Evolutionary conservation across 2,797 vertebrate genomes (phyloP).

Genomic region (Nothura maculosa): DNA sequence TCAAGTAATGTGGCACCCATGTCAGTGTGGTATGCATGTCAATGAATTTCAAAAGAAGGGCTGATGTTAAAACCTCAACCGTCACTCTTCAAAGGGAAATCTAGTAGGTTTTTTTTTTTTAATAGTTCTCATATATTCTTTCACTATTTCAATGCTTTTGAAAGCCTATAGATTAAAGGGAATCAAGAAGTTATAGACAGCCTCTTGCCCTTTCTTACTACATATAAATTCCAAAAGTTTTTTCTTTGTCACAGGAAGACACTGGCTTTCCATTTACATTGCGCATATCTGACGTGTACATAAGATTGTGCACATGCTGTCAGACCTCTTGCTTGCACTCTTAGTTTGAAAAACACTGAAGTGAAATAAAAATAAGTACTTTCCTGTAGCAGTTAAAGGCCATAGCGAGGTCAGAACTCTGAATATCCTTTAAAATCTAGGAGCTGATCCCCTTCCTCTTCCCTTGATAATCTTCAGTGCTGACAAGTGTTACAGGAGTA

Average conservation of each 20-base stretch:
- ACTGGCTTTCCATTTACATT: neutral
- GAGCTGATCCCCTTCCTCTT: neutral
- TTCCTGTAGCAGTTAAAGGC: neutral
- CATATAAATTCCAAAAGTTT: neutral
- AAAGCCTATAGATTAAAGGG: neutral
- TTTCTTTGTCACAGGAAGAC: neutral
- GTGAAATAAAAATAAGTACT: neutral
- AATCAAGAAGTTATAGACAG: neutral
- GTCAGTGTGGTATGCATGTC: neutral
- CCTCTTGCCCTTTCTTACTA: neutral
- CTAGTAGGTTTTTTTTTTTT: neutral
- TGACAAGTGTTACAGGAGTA: fast-evolving
- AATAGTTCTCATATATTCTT: neutral
- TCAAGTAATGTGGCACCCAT: neutral
- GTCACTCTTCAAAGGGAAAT: neutral
- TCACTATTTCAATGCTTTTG: neutral
- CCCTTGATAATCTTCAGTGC: neutral
- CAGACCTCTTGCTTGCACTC: neutral
- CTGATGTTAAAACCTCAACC: neutral
- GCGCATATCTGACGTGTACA: too few species aligned
- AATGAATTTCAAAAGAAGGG: neutral
- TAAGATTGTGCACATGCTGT: fast-evolving
- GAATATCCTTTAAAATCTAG: neutral
- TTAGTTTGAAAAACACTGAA: neutral
- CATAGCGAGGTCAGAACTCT: neutral